Conservation (phyloP, 2,113 vertebrate species). For the Notechis scutatus region DNA sequence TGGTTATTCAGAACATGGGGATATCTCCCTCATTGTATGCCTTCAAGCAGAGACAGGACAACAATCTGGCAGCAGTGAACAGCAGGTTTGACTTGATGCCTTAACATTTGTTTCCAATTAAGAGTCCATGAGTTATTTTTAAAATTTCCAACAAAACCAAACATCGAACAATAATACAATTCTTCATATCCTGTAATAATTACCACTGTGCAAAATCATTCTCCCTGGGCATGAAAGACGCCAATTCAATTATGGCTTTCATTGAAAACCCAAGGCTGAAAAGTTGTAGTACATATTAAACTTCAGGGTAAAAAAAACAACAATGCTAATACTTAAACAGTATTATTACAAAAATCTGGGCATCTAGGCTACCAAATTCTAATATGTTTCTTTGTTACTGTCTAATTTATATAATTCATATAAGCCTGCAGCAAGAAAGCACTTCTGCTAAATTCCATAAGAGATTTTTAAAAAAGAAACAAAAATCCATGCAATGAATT, state of each 20-base stretch:
- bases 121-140: slow-evolving; percentile 29
- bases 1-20: neutral
- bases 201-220: slow-evolving; percentile 67
- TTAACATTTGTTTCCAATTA: neutral
- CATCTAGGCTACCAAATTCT: slow-evolving; percentile 81
- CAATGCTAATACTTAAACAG: slow-evolving; percentile 78
- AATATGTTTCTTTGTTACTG: slow-evolving; percentile 81
- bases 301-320: slow-evolving; percentile 68
- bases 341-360: slow-evolving; percentile 73
- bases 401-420: slow-evolving; percentile 81
- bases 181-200: slow-evolving; percentile 71
- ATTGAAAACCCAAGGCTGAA: slow-evolving; percentile 73
- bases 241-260: slow-evolving; percentile 74
- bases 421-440: slow-evolving; percentile 75
- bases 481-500: slow-evolving; percentile 72
- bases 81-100: neutral
- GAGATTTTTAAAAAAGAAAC: slow-evolving; percentile 40
- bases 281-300: slow-evolving; percentile 77
- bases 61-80: neutral
- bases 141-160: slow-evolving; percentile 50
- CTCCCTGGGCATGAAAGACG: slow-evolving; percentile 68
- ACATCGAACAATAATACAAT: slow-evolving; percentile 55
- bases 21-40: neutral
- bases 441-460: slow-evolving; percentile 79
- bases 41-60: neutral